Conservation (phyloP, 2,797 vertebrate species). For the Tokudaia muenninki region DNA sequence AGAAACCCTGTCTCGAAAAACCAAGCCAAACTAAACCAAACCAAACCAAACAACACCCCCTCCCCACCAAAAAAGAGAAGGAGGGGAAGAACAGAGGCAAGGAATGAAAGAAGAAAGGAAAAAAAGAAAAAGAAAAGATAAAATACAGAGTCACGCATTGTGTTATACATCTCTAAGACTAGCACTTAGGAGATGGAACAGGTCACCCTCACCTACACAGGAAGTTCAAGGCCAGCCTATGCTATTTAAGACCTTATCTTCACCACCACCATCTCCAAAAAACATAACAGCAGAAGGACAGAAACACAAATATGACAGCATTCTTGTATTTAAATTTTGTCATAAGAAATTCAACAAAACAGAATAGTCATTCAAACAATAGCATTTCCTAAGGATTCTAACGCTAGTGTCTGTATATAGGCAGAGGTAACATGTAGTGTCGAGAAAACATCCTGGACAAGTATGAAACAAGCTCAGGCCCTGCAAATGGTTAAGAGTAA, state of each 20-base stretch:
- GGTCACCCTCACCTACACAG: neutral
- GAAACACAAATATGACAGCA: slow-evolving; percentile 39
- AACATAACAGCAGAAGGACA: slow-evolving; percentile 23
- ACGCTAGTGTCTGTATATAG: neutral
- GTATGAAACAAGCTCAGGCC: neutral
- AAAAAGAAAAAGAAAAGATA: rapidly evolving
- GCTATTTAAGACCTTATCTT: neutral
- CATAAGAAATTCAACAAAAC: neutral
- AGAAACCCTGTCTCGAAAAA: neutral
- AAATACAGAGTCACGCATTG: neutral
- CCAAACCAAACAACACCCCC: too few species aligned
- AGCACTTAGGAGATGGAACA: neutral
- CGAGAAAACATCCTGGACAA: neutral
- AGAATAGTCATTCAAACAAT: neutral
- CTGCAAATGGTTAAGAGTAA: slow-evolving; percentile 29
- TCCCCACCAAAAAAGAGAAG: too few species aligned
- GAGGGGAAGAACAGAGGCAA: too few species aligned
- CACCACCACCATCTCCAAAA: neutral
- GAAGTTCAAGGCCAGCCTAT: neutral
- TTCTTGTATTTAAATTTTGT: slow-evolving; percentile 24
- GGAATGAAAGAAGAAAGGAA: too few species aligned
- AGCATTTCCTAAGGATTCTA: slow-evolving; percentile 7
- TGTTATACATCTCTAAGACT: neutral
- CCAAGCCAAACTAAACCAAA: neutral
- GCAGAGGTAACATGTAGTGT: neutral